These are phyloP conservation scores for Cataglyphis hispanica DNA, from an alignment of 1,140 invertebrate genomes.

Conservation along the genomic window DNA sequence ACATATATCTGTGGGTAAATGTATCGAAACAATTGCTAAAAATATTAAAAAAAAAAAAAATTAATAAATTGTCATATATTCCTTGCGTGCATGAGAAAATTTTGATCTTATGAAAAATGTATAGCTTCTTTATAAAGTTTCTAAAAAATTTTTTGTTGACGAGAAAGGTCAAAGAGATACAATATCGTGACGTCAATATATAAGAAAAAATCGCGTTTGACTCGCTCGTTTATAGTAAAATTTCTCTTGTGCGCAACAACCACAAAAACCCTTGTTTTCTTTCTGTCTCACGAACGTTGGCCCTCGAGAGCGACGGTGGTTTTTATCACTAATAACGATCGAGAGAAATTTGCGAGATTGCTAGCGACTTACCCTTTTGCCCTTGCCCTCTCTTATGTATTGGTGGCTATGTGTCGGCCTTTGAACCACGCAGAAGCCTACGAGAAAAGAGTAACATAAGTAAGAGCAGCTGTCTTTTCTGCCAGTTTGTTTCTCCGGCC, in stretches of 20 bases:
- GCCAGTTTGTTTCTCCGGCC: constrained; percentile 64
- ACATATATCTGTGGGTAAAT: neutral
- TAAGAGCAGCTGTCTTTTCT: constrained; percentile 67
- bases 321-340: constrained; percentile 23
- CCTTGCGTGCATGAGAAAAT: no score
- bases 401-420: constrained; percentile 91
- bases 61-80: no score
- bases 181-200: neutral
- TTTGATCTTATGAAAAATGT: neutral
- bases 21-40: neutral
- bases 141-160: neutral
- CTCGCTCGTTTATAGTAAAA: neutral
- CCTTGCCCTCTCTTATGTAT: constrained; percentile 91
- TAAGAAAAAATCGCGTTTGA: neutral
- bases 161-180: neutral
- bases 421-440: constrained; percentile 93
- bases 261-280: constrained; percentile 32
- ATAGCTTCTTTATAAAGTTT: neutral
- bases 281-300: constrained; percentile 15
- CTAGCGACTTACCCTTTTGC: constrained; percentile 89
- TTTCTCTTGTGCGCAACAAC: neutral
- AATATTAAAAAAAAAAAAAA: neutral
- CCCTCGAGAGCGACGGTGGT: neutral
- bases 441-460: constrained; percentile 76
- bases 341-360: constrained; percentile 63